Evolutionary conservation across 2,113 vertebrate genomes (phyloP).

Genomic region (Neoarius graeffei): DNA sequence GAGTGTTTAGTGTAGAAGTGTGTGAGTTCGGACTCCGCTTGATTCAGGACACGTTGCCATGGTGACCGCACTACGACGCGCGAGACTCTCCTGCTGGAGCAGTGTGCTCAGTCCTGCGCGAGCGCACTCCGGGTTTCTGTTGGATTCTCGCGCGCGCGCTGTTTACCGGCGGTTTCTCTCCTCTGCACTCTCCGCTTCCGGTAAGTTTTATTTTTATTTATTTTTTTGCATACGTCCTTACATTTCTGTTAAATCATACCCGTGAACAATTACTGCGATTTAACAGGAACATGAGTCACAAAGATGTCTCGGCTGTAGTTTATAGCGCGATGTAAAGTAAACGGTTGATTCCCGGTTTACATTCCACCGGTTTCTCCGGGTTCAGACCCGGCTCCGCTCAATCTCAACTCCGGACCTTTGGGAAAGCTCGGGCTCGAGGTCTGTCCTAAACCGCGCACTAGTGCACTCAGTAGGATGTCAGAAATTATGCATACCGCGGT

Average conservation of each 20-base stretch:
- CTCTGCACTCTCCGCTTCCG: background rate
- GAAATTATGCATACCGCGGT: background rate
- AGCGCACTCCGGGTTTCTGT: background rate
- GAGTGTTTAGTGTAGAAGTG: background rate
- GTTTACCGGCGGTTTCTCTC: constrained; percentile 8
- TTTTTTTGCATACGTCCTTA: background rate
- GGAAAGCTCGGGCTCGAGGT: background rate
- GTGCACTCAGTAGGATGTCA: background rate
- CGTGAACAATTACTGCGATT: background rate
- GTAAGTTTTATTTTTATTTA: background rate
- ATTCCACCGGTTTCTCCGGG: too few species aligned
- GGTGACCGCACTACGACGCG: background rate
- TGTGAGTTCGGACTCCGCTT: background rate
- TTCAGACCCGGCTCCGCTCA: background rate
- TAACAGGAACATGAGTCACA: background rate
- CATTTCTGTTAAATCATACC: background rate
- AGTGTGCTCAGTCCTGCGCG: background rate
- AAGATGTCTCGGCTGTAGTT: background rate
- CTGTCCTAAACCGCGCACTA: background rate
- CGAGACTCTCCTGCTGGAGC: background rate
- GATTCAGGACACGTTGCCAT: background rate
- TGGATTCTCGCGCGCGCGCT: background rate
- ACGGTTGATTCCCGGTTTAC: too few species aligned
- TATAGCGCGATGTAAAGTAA: background rate
- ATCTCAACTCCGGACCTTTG: too few species aligned